Conservation (phyloP, 2,113 vertebrate genomes). For the Tretioscincus oriximinensis region DNA sequence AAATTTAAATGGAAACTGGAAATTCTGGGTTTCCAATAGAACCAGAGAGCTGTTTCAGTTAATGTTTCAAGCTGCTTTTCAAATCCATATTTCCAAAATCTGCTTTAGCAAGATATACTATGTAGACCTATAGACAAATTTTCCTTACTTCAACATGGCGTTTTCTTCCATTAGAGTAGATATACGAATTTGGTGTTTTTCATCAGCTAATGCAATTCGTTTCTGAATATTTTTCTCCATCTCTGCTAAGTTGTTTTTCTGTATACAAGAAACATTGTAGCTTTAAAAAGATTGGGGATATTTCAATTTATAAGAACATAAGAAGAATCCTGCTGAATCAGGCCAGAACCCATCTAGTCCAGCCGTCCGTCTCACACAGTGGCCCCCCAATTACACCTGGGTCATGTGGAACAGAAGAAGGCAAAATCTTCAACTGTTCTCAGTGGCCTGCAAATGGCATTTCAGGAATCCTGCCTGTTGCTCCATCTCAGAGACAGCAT, state of each 20-base stretch:
- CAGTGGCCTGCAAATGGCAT: no score
- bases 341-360: no score
- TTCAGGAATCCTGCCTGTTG: no score
- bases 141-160: constrained; percentile 52
- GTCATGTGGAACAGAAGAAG: no score
- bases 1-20: no score
- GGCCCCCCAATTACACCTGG: no score
- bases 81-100: not conserved
- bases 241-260: constrained; percentile 55
- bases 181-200: constrained; percentile 49
- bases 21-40: no score
- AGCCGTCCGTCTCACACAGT: no score
- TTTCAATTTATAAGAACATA: not conserved
- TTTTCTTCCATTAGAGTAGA: constrained; percentile 59
- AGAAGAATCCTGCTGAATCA: no score
- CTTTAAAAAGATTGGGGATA: not conserved
- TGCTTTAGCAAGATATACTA: not conserved
- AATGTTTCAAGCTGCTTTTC: not conserved
- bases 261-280: not conserved
- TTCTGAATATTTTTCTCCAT: constrained; percentile 52
- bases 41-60: not conserved
- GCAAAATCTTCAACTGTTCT: no score
- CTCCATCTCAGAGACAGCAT: no score
- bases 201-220: constrained; percentile 51
- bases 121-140: not conserved